Base-by-base conservation (phyloP, 2,113 vertebrate genomes). In the Callaeas wilsoni region DNA sequence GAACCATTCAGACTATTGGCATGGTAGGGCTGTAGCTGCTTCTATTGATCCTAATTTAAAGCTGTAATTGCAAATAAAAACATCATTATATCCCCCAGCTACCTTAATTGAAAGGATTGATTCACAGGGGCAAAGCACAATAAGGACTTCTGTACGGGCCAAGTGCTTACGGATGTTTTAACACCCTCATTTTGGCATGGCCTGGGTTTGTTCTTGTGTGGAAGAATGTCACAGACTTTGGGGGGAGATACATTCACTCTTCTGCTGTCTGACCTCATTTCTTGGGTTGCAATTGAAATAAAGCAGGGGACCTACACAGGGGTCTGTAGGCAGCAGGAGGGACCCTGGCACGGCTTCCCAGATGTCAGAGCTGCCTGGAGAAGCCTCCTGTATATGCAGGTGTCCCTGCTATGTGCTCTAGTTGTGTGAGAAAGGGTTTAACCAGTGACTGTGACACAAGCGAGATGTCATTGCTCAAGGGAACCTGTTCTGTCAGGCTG, bases 41-140 rank as follows among this genome's bases (percentile, higher is more conserved):
- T 95, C 94, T 98, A 98, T 98, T 98, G 98, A 98, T 98, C 98
- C 97, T 98, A 96, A 98, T 98, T 98, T 97, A 97, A 97, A 97
- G 95, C 96, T 98, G 95, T 97, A 98, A 98, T 97, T 98, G 98
- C 98, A 98, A 98, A 97, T 97, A 97, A 98, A 98, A 98, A 98
- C 98, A 98, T 98, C 98, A 97, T 97, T 98, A 95, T 98, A 97
- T 94, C 68, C 90, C 95, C 70, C 89, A 93, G 87, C 46, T 93
- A 64, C 91, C 82, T 91, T 96, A 92, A 96, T 95, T 95, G 96
- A 94, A 97, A 97, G 91, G 95, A 94, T 97, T 97, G 92, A 90
- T 89, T 91, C 81, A 74, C n/a, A 57, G 87, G 87, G 82, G 42
- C 78, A 87, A 64, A 71, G 22, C 76, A 67, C 15, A 91, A 87